Percentiles rank a stretch among this genome's conserved stretches.
phyloP scores from a whole-genome alignment of 2,888 invertebrate genomes.

The Drosophila infuscata region DNA sequence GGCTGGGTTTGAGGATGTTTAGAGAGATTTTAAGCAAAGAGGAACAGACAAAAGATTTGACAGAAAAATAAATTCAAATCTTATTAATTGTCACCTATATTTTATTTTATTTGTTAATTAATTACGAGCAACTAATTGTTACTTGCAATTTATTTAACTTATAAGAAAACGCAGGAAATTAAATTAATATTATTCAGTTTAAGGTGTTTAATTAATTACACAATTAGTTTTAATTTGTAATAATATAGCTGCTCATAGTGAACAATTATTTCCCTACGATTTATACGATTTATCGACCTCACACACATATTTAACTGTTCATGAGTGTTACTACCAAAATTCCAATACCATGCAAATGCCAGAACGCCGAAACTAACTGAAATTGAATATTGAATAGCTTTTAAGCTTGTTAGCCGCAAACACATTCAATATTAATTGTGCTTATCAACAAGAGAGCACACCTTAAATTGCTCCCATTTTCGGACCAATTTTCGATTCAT shows the following conservation, averaged over 20 bases:
- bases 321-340: background rate
- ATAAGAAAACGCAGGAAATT: background rate
- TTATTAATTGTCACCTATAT: background rate
- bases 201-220: background rate
- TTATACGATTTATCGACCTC: background rate
- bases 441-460: constrained; percentile 49
- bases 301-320: background rate
- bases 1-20: constrained; percentile 2
- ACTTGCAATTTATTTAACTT: background rate
- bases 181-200: background rate
- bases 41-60: background rate
- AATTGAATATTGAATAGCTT: constrained; percentile 17
- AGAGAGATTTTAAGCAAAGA: background rate
- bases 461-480: constrained; percentile 31
- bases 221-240: background rate
- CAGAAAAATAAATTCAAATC: background rate
- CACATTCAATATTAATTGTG: constrained; percentile 42
- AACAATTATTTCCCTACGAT: background rate
- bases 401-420: constrained; percentile 4
- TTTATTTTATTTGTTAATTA: background rate
- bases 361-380: background rate
- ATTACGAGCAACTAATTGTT: background rate
- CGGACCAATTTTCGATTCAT: constrained; percentile 57
- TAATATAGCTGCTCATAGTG: background rate
- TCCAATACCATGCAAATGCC: background rate